Percentiles rank a stretch among this genome's conserved stretches.
Conservation (phyloP, 2,888 invertebrate species). For the Drosophila borborema region DNA sequence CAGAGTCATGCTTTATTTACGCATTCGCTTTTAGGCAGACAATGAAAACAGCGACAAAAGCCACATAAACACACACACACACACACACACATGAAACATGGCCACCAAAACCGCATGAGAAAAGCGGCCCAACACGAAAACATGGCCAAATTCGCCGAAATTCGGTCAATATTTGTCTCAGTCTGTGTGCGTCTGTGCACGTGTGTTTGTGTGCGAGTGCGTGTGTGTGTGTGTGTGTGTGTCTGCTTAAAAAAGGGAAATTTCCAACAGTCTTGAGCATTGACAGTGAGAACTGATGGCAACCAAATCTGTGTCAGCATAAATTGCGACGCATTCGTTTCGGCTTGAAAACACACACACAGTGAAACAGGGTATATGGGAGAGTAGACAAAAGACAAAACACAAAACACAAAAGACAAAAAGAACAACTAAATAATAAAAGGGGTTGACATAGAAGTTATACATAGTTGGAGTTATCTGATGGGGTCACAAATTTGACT, state of each 20-base stretch:
- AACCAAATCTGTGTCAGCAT: conserved; percentile 57
- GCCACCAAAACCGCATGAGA: conserved; percentile 39
- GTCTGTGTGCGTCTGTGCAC: conserved; percentile 4
- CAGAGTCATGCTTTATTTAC: conserved; percentile 50
- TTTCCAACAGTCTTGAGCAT: conserved; percentile 41
- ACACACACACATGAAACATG: conserved; percentile 46
- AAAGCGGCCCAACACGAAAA: conserved; percentile 49
- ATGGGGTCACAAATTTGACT: neutral
- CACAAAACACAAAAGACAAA: too few relatives aligned
- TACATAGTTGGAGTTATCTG: neutral
- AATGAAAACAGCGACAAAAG: conserved; percentile 52
- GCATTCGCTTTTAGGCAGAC: conserved; percentile 47
- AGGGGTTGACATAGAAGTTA: neutral
- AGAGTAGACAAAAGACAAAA: neutral
- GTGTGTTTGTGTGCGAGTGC: neutral
- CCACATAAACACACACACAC: conserved; percentile 30
- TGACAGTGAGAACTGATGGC: conserved; percentile 23
- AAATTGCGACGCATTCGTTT: conserved; percentile 48
- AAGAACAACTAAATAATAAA: neutral
- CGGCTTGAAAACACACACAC: conserved; percentile 11
- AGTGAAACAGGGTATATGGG: neutral
- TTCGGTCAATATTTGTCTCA: conserved; percentile 76
- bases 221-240: conserved; percentile 11
- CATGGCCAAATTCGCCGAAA: conserved; percentile 60
- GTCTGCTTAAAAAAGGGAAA: conserved; percentile 45